phyloP scores from a whole-genome alignment of 2,888 invertebrate genomes.

The Flabesymbios commensalis region DNA sequence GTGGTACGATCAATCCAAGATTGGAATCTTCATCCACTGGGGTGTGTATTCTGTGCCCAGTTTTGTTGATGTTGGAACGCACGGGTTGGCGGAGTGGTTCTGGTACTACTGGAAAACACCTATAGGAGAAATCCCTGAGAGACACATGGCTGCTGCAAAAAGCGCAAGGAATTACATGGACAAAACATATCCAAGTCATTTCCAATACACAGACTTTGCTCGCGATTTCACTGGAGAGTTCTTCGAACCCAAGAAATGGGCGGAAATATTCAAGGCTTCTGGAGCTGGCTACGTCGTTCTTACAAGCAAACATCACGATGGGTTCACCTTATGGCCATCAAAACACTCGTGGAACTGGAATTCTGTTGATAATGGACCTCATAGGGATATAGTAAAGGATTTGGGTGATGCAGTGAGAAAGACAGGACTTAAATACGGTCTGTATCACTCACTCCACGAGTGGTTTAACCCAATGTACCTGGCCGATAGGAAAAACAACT shows the following conservation, averaged over 20 bases:
- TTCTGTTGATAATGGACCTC: constrained; percentile 76
- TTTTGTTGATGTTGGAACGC: too few relatives aligned
- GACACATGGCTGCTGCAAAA: too few relatives aligned
- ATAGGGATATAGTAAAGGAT: constrained; percentile 78
- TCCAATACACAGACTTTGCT: constrained; percentile 91
- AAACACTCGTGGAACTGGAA: constrained; percentile 84
- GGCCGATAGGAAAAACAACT: constrained; percentile 41
- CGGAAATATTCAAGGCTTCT: constrained; percentile 76
- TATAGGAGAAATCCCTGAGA: too few relatives aligned
- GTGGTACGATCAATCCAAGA: constrained; percentile 89
- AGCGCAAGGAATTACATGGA: constrained; percentile 84
- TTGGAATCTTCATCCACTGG: constrained; percentile 93
- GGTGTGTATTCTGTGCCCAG: constrained; percentile 90
- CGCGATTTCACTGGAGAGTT: constrained; percentile 83
- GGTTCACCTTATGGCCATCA: constrained; percentile 83
- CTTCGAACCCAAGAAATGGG: constrained; percentile 84
- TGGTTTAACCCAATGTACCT: constrained; percentile 60
- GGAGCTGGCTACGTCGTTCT: constrained; percentile 84
- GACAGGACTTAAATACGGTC: too few relatives aligned
- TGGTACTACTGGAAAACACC: constrained; percentile 56
- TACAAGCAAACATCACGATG: constrained; percentile 88
- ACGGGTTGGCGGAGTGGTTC: constrained; percentile 65
- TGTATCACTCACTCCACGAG: constrained; percentile 59
- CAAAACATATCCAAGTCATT: constrained; percentile 79
- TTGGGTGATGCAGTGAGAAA: too few relatives aligned